These are phyloP conservation scores for Remorina albescens DNA, from an alignment of 2,797 vertebrate species.

Conservation along the genomic window DNA sequence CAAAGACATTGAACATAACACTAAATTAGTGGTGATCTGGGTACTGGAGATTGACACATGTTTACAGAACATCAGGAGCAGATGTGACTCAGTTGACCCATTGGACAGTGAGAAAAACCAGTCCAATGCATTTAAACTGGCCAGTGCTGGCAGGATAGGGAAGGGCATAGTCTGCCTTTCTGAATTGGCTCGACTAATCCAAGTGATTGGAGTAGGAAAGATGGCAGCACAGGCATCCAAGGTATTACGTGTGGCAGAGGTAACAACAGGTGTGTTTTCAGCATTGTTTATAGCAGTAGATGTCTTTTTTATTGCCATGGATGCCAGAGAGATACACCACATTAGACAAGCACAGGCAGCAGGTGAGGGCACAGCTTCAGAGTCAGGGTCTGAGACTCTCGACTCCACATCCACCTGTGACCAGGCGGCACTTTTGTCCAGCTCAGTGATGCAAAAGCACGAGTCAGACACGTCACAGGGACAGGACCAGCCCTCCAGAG, in stretches of 20 bases:
- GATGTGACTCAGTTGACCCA: background rate
- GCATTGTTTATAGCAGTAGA: slow-evolving; percentile 35
- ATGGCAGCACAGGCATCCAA: slow-evolving; percentile 47
- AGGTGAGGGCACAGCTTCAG: background rate
- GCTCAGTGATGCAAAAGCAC: background rate
- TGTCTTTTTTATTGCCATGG: slow-evolving; percentile 49
- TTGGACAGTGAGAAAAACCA: rapidly evolving
- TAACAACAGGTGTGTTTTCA: slow-evolving; percentile 23
- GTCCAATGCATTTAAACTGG: rapidly evolving
- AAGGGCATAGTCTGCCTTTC: slow-evolving; percentile 8
- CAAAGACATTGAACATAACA: slow-evolving; percentile 32
- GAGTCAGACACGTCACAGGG: background rate
- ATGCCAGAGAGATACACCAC: slow-evolving; percentile 57
- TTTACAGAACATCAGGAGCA: background rate
- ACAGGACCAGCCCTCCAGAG: background rate
- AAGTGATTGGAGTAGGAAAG: slow-evolving; percentile 34
- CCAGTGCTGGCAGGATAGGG: background rate
- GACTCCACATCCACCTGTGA: background rate
- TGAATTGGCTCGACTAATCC: slow-evolving; percentile 35
- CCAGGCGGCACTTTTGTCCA: background rate
- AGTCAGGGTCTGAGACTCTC: background rate
- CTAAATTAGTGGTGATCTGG: slow-evolving; percentile 14
- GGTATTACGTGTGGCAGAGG: slow-evolving; percentile 22
- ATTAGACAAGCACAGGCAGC: slow-evolving; percentile 26
- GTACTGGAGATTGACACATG: background rate